Evolutionary conservation across 1,140 invertebrate genomes (phyloP).

Genomic region (Drosophila subpulchrella): DNA sequence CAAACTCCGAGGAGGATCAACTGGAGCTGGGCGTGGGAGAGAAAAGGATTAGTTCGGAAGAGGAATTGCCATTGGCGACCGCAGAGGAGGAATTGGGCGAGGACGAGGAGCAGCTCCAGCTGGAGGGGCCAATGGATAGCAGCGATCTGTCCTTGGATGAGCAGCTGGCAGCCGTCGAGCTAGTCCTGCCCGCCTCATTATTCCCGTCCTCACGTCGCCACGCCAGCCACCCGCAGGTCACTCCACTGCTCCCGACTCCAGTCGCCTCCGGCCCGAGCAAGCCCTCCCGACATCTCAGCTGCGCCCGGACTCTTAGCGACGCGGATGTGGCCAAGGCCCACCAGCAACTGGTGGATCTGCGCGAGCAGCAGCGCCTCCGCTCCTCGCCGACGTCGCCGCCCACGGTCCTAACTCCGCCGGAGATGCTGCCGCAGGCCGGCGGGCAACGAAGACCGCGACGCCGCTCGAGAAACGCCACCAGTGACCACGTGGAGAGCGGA

Average conservation of each 20-base stretch:
- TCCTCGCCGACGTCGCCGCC: not conserved
- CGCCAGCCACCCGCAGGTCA: slow-evolving; percentile 6
- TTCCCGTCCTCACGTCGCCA: not conserved
- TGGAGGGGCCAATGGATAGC: slow-evolving; percentile 2
- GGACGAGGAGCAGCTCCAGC: not conserved
- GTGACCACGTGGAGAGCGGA: slow-evolving; percentile 8
- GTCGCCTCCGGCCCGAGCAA: not conserved
- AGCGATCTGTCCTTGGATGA: not conserved
- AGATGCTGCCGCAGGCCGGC: not conserved
- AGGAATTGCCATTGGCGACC: not conserved
- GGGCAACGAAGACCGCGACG: slow-evolving; percentile 20
- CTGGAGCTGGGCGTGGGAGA: not conserved
- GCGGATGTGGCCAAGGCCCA: slow-evolving; percentile 42
- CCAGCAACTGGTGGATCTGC: slow-evolving; percentile 51
- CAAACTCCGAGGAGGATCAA: not conserved
- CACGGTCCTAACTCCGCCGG: not conserved
- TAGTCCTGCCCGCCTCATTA: not conserved
- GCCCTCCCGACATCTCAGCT: slow-evolving; percentile 7
- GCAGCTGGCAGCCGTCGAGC: slow-evolving; percentile 4
- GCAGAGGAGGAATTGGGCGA: not conserved
- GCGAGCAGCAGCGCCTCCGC: slow-evolving; percentile 27
- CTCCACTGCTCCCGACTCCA: not conserved
- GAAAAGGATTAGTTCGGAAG: not conserved
- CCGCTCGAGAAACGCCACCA: slow-evolving; percentile 5
- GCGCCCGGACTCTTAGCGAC: slow-evolving; percentile 12